A percentile compares a stretch with the other conserved stretches of the same genome.
Conservation (phyloP, 2,113 vertebrate genomes). For the Podarcis muralis region DNA sequence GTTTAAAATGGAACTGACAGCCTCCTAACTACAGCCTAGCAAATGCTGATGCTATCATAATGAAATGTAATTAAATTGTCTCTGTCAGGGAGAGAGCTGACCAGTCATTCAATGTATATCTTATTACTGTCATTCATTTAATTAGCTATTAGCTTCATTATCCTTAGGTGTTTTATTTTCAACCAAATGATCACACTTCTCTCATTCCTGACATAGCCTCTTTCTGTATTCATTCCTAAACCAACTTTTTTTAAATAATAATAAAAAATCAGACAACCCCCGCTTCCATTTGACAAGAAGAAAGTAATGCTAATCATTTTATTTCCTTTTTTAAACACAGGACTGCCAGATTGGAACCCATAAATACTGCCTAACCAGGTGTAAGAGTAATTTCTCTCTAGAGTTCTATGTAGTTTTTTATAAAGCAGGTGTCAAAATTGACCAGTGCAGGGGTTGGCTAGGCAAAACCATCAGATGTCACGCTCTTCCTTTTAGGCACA, state of each 20-base stretch:
- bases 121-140: constrained; percentile 37
- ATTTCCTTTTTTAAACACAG: constrained; percentile 52
- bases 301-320: constrained; percentile 55
- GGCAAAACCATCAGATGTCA: neutral
- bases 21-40: constrained; percentile 28
- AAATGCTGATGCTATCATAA: constrained; percentile 17
- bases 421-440: neutral
- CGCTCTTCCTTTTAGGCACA: neutral
- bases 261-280: constrained; percentile 40
- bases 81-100: constrained; percentile 34
- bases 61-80: constrained; percentile 61
- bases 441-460: neutral
- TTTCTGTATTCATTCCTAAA: constrained; percentile 50
- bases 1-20: constrained; percentile 51
- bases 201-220: constrained; percentile 36
- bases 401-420: neutral
- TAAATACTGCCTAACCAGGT: neutral
- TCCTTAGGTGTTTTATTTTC: constrained; percentile 53
- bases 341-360: neutral
- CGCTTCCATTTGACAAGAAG: constrained; percentile 37
- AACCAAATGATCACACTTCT: constrained; percentile 30
- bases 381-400: neutral
- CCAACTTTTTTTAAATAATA: constrained; percentile 53
- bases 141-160: constrained; percentile 50
- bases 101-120: constrained; percentile 25